Evolutionary conservation across 2,797 vertebrate species (phyloP), one percentile per base, ranked within the genome.

Genomic region (Hemitrygon akajei): DNA sequence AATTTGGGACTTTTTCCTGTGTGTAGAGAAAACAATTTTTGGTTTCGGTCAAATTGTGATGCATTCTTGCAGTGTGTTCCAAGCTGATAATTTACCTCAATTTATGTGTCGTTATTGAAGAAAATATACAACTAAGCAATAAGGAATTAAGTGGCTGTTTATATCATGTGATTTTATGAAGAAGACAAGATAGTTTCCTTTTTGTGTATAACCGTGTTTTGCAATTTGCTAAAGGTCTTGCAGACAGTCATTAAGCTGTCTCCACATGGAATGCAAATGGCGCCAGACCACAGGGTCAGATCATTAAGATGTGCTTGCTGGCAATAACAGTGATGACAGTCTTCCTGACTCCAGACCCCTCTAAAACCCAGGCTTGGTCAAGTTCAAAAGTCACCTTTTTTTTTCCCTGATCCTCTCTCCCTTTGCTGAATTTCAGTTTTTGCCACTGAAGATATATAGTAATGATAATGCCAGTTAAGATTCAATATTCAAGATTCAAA

Each of bases 281-380:
- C n/a, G 58, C 58, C 77, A 87, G 14, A 58, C 27, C 60, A 20
- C 84, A 87, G 7, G 34, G 66, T 69, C 87, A 91, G n/a, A 60
- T 66, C 66, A 91, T 91, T 71, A 91, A 91, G 66, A 40, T 40
- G n/a, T 69, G 60, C 60, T 34, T 37, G 9, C 66, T 69, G 34
- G 37, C 66, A 34, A 91, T 91, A 91, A 91, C 66, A 91, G 66
- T 66, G 7, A 91, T 71, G n/a, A 71, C n/a, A 71, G 69, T 91
- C 20, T 11, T n/a, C 87, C 16, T 37, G 63, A 27, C n/a, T 91
- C 34, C 7, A 27, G n/a, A 71, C n/a, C 63, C 12, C 66, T 91
- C 87, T 18, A 71, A 71, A 91, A 63, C 30, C 2, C 20, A 18
- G 16, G 34, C 86, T n/a, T 66, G 30, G 60, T 18, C 16, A 2